Evolutionary conservation across 2,797 vertebrate genomes (phyloP), one percentile per base, ranked within the genome.

Genomic region (Avahi laniger): DNA sequence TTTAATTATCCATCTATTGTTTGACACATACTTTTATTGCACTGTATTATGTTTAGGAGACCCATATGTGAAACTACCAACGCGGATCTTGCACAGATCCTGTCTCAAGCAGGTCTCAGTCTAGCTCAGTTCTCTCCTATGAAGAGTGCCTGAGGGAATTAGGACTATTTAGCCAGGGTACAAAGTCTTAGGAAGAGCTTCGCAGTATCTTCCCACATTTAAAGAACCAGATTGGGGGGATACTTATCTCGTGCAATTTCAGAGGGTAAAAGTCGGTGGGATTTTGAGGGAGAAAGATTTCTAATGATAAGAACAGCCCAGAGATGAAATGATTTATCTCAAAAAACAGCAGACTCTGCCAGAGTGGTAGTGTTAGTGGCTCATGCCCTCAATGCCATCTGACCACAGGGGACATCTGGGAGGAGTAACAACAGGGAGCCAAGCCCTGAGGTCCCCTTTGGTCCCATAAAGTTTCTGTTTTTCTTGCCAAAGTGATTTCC

Each of bases 21-120:
- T 43, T 88, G 57, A 38, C 14, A 41, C n/a, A n/a, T n/a, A 65
- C 33, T 46, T 52, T 83, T 69, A 10, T 1, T 26, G 33, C 7
- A 17, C 63, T 91, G 7, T 33, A 0, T 11, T n/a, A 0, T 50
- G 24, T 38, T n/a, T 7, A 54, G 38, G 33, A 10, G 33, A 12
- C 41, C 35, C 4, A 24, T 30, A 9, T 24, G 35, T 12, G n/a
- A 15, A 8, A 9, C 38, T 24, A 13, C 5, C 2, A 1, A 26
- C 35, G 0, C 2, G 15, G 38, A 12, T 26, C 26, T 0, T 5
- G 13, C 12, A 0, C 10, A 38, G 76, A 18, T 4, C 26, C 38
- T 59, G 9, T 43, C 5, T 94, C 24, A 4, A 15, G 67, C 52
- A 0, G 0, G 48, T 26, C 72, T 73, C 26, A 0, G 26, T 48